Base-by-base conservation (phyloP, 2,113 vertebrate genomes). In the Lepisosteus oculatus region DNA sequence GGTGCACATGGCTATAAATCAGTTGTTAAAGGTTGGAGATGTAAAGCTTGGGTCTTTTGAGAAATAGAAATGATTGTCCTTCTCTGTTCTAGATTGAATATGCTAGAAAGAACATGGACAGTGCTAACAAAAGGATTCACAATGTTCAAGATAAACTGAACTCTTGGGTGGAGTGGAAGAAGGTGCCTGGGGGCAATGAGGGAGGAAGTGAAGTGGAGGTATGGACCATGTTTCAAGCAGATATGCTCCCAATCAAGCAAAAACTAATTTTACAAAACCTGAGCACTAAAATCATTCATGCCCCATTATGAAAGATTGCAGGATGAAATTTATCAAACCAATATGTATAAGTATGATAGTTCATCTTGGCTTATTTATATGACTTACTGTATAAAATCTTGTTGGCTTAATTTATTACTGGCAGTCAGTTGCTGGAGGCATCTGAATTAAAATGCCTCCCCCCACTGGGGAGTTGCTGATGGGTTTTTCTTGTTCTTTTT, bases 61-160 rank as follows among this genome's bases (percentile, higher is more conserved):
- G 29, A 29, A 29, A 29, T 29, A 29, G 29, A 29, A 29, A 29
- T 29, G 29, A 29, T 29, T 29, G 29, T 45, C 8, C 74, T 69
- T 70, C 13, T 29, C 61, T 56, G 14, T 80, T 82, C 73, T 72
- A 98, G 97, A 95, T 97, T 72, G 92, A 96, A 72, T 89, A 92
- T 76, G 89, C 95, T 84, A 94, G 88, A 75, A 94, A 88, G 82
- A 97, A 96, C 14, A 76, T 97, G 69, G 80, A 87, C 71, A 89
- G 80, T 77, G 93, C 95, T 66, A 95, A 94, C 85, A 89, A 93
- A 88, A 94, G 85, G 77, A 80, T 94, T 71, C 90, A 91, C 73
- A 79, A 81, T 82, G 86, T 95, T 14, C 91, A 94, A 74, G 84
- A 93, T 51, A 94, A 93, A 73, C 75, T 96, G 0, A 90, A 74